phyloP scores from a whole-genome alignment of 2,888 invertebrate species.

The Bursaphelenchus okinawaensis region DNA sequence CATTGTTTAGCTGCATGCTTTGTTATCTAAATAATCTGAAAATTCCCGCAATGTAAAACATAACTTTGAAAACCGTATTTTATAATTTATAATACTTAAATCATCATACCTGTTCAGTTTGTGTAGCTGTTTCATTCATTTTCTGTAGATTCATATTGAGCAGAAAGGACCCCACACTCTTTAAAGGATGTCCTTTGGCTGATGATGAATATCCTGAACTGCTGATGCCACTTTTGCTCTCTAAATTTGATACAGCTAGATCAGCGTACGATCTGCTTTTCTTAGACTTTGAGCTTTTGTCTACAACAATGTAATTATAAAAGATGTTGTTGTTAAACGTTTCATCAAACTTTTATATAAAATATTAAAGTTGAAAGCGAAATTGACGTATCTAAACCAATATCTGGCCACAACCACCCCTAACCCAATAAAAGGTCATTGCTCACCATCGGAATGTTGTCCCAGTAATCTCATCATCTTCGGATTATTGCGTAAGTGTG shows the following conservation, averaged over 20 bases:
- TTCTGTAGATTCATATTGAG: not conserved
- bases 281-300: not conserved
- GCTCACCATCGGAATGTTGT: not conserved
- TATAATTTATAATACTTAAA: not conserved
- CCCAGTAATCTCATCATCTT: not conserved
- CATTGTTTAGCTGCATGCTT: too few relatives aligned
- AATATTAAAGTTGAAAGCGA: too few relatives aligned
- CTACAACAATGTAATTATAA: not conserved
- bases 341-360: too few relatives aligned
- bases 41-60: too few relatives aligned
- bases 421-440: too few relatives aligned
- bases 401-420: too few relatives aligned
- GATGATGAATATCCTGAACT: not conserved
- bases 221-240: not conserved
- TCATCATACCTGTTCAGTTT: conserved; percentile 12
- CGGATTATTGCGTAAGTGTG: not conserved
- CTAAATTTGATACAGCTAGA: not conserved
- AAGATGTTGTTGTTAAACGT: too few relatives aligned
- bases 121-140: conserved; percentile 4
- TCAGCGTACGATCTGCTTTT: not conserved
- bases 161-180: not conserved
- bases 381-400: too few relatives aligned
- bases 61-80: too few relatives aligned
- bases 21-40: too few relatives aligned
- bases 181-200: not conserved